Base-by-base conservation (phyloP, 2,888 invertebrate genomes). In the Serripes groenlandicus region DNA sequence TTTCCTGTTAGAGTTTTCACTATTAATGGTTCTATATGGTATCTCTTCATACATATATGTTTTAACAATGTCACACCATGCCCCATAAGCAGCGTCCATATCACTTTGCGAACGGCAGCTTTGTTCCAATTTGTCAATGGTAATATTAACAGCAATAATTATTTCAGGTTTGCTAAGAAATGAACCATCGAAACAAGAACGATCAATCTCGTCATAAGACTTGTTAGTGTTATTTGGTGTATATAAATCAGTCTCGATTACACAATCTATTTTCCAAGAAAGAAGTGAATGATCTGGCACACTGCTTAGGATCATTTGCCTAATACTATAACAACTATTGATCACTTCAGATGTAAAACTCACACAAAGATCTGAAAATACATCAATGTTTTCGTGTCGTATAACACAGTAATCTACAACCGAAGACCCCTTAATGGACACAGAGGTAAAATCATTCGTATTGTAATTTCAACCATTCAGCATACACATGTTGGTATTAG, bases 401-500 rank as follows among this genome's bases (percentile, higher is more conserved):
- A 70, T 37, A 52, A 79, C 23, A 54, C 74, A 79, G 54, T 70
- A 79, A 49, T 79, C 79, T 0, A 75, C 74, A 5, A 79, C 79
- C 32, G 79, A 30, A 1, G 30, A 23, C 4, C 78, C 78, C 34
- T 68, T 58, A 18, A 35, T 37, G 11, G 78, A 78, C 21, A 79
- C 60, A 37, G 69, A 70, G 0, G 79, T 79, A 64, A 75, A 79
- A 69, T 69, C 73, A 70, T 79, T 79, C 18, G 18, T n/a, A 5
- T 0, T 34, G 21, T 21, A 58, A n/a, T 72, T 68, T 11, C 83
- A 68, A 3, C 80, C 77, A 74, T 80, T 83, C 32, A 80, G 62
- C 32, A 83, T 77, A 68, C 83, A 83, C 56, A 76, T 56, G 62
- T 80, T 83, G 23, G 66, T 21, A 52, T 72, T 71, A 23, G 68